phyloP scores from a whole-genome alignment of 2,113 vertebrate genomes.

The Mohoua ochrocephala region DNA sequence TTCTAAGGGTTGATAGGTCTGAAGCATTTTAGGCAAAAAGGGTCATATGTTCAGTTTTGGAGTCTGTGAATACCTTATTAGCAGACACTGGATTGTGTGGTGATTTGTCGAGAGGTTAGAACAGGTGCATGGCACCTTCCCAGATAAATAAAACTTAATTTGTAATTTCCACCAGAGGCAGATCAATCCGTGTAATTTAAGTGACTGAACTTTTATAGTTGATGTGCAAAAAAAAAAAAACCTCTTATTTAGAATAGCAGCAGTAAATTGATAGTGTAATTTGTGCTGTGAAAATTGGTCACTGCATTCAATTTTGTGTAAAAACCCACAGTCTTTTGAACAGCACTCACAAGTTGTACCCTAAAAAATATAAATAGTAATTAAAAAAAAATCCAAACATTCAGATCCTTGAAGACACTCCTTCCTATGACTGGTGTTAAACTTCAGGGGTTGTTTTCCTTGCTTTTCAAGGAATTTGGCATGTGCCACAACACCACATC shows the following conservation, averaged over 20 bases:
- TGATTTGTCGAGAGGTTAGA: neutral
- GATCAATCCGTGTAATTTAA: neutral
- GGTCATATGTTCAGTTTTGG: neutral
- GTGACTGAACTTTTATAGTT: neutral
- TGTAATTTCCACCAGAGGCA: neutral
- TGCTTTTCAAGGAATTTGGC: neutral
- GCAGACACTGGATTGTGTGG: neutral
- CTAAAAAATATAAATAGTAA: neutral
- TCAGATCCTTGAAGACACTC: neutral
- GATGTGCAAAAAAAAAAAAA: neutral
- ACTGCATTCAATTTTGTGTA: neutral
- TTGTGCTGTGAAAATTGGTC: neutral
- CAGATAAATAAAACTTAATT: slow-evolving; percentile 4
- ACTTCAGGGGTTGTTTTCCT: neutral
- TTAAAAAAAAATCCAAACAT: neutral
- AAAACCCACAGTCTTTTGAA: neutral
- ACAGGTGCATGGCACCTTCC: neutral
- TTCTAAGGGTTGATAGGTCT: neutral
- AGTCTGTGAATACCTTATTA: neutral
- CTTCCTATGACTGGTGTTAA: neutral
- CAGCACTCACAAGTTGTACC: neutral
- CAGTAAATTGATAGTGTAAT: neutral
- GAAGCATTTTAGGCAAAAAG: neutral
- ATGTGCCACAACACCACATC: neutral
- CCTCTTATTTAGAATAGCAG: neutral